These are phyloP conservation scores for Taphrorychus bicolor DNA, from an alignment of 2,888 invertebrate genomes.

Conservation along the genomic window DNA sequence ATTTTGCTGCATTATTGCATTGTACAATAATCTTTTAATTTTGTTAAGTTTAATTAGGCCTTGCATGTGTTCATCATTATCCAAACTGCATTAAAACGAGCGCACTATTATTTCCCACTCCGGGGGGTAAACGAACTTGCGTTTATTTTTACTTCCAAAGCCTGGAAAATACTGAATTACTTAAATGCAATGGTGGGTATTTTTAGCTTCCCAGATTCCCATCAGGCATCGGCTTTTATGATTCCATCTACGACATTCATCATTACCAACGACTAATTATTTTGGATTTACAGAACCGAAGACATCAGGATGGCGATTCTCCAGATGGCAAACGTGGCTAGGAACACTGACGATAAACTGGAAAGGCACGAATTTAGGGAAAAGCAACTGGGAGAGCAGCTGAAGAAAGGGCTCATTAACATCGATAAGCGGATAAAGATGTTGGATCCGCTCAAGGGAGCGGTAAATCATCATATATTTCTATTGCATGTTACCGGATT, in stretches of 20 bases:
- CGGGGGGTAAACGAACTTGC: slow-evolving; percentile 4
- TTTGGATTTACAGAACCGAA: slow-evolving; percentile 64
- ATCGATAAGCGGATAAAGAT: slow-evolving; percentile 77
- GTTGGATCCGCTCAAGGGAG: slow-evolving; percentile 73
- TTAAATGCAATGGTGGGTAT: background rate
- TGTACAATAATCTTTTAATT: too few relatives aligned
- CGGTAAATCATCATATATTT: too few relatives aligned
- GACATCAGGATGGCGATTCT: slow-evolving; percentile 81
- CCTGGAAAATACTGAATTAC: background rate
- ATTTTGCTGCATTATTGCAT: too few relatives aligned
- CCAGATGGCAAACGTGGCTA: slow-evolving; percentile 80
- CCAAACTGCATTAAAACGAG: too few relatives aligned
- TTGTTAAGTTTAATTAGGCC: background rate
- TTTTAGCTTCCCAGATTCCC: background rate
- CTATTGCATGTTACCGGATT: too few relatives aligned
- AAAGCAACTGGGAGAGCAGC: slow-evolving; percentile 76
- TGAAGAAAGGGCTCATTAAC: slow-evolving; percentile 75
- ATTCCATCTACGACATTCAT: background rate
- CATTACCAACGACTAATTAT: background rate
- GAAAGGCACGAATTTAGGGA: slow-evolving; percentile 86
- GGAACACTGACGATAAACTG: slow-evolving; percentile 80
- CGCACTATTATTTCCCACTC: background rate
- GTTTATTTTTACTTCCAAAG: background rate
- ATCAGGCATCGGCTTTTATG: too few relatives aligned
- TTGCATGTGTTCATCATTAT: background rate